phyloP scores from a whole-genome alignment of 1,140 invertebrate genomes.

The Hesperophylax magnus region DNA sequence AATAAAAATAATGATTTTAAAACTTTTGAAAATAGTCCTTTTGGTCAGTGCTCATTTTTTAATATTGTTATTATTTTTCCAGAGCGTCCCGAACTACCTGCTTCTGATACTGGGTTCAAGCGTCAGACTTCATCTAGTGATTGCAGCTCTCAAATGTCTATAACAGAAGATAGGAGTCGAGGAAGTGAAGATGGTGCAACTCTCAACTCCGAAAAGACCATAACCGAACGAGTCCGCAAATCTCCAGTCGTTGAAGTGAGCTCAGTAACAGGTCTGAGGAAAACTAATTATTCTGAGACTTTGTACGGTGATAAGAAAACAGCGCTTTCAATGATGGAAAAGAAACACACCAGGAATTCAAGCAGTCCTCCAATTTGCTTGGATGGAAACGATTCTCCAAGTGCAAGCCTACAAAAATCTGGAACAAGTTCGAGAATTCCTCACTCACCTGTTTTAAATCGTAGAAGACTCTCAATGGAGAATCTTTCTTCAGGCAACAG shows the following conservation, averaged over 20 bases:
- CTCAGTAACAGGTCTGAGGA: slow-evolving; percentile 77
- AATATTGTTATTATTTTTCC: slow-evolving; percentile 34
- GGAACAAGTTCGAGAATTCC: slow-evolving; percentile 63
- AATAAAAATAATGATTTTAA: too few relatives aligned
- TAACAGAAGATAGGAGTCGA: slow-evolving; percentile 45
- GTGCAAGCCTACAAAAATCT: slow-evolving; percentile 63
- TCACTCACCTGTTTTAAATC: slow-evolving; percentile 64
- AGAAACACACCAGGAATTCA: slow-evolving; percentile 64
- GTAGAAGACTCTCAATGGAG: slow-evolving; percentile 52
- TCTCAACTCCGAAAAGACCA: slow-evolving; percentile 57
- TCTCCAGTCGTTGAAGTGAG: slow-evolving; percentile 77
- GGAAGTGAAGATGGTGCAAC: slow-evolving; percentile 40
- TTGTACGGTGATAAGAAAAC: slow-evolving; percentile 71
- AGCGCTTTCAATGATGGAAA: slow-evolving; percentile 63
- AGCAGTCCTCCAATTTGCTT: slow-evolving; percentile 69
- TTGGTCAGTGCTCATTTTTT: neutral
- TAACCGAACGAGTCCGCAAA: slow-evolving; percentile 67
- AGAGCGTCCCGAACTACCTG: slow-evolving; percentile 51
- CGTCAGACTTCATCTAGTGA: slow-evolving; percentile 43
- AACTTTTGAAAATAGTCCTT: neutral
- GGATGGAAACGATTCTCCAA: slow-evolving; percentile 72
- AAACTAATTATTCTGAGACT: slow-evolving; percentile 74
- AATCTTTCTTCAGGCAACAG: slow-evolving; percentile 62
- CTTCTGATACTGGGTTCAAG: slow-evolving; percentile 40
- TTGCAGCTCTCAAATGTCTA: slow-evolving; percentile 47